These are phyloP conservation scores for Rhagoletis zephyria DNA, from an alignment of 1,140 invertebrate species.

Conservation along the genomic window DNA sequence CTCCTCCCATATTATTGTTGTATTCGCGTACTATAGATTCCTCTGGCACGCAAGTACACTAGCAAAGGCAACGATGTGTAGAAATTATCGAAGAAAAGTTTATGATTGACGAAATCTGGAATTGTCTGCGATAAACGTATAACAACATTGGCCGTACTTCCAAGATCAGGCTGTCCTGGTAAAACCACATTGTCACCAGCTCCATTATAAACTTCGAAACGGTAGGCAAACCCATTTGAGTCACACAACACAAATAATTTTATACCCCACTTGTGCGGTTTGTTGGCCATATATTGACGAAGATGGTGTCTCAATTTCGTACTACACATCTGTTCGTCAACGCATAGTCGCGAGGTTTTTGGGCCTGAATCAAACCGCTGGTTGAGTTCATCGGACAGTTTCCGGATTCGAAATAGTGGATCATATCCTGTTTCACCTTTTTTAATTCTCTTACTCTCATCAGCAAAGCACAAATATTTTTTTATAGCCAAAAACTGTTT, in stretches of 20 bases:
- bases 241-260: slow-evolving; percentile 13
- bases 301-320: slow-evolving; percentile 39
- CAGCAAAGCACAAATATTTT: background rate
- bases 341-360: background rate
- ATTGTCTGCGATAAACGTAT: slow-evolving; percentile 46
- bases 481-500: background rate
- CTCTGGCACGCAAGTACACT: slow-evolving; percentile 22
- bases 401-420: background rate
- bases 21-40: no score
- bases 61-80: slow-evolving; percentile 13
- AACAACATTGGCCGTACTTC: slow-evolving; percentile 56
- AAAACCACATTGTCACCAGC: slow-evolving; percentile 57
- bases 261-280: no score
- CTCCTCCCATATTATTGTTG: no score
- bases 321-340: slow-evolving; percentile 41
- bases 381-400: no score
- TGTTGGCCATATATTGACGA: no score
- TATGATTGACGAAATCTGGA: slow-evolving; percentile 36
- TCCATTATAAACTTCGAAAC: slow-evolving; percentile 65
- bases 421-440: background rate
- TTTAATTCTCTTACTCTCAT: background rate
- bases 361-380: background rate
- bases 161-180: slow-evolving; percentile 44
- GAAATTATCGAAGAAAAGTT: slow-evolving; percentile 43
- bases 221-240: background rate